These are phyloP conservation scores for Idaea straminata DNA, from an alignment of 2,888 invertebrate genomes.

Conservation along the genomic window DNA sequence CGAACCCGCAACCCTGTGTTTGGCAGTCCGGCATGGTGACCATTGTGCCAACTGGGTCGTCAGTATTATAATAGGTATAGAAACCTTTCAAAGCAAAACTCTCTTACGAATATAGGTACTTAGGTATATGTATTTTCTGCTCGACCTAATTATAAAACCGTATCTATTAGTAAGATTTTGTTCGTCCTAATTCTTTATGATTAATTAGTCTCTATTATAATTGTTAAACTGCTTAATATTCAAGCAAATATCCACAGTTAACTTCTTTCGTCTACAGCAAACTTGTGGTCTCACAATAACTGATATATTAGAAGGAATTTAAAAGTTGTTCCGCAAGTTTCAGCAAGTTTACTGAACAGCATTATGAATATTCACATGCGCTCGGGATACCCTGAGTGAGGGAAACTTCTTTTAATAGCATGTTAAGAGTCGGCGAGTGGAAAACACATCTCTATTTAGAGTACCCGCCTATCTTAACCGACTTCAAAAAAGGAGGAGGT, in stretches of 20 bases:
- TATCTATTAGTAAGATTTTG: not conserved
- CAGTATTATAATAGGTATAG: too few relatives aligned
- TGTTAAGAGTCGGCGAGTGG: constrained; percentile 43
- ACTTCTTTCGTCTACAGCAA: not conserved
- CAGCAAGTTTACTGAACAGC: constrained; percentile 46
- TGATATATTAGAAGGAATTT: constrained; percentile 13
- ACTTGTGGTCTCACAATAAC: not conserved
- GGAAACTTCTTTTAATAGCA: constrained; percentile 52
- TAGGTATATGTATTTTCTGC: not conserved
- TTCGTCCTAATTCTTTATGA: not conserved
- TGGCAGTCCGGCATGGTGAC: too few relatives aligned
- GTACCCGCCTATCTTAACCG: not conserved
- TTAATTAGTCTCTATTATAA: not conserved
- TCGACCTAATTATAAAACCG: not conserved
- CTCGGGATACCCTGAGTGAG: constrained; percentile 51
- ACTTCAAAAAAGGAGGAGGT: too few relatives aligned
- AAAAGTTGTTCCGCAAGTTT: constrained; percentile 50
- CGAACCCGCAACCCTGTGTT: too few relatives aligned
- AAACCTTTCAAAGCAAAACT: too few relatives aligned
- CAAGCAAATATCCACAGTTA: not conserved
- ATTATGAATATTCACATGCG: constrained; percentile 68
- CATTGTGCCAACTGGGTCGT: too few relatives aligned
- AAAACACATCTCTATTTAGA: constrained; percentile 8
- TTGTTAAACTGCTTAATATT: not conserved
- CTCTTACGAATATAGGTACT: too few relatives aligned